Evolutionary conservation across 2,113 vertebrate species (phyloP).

Genomic region (Tachysurus fulvidraco): DNA sequence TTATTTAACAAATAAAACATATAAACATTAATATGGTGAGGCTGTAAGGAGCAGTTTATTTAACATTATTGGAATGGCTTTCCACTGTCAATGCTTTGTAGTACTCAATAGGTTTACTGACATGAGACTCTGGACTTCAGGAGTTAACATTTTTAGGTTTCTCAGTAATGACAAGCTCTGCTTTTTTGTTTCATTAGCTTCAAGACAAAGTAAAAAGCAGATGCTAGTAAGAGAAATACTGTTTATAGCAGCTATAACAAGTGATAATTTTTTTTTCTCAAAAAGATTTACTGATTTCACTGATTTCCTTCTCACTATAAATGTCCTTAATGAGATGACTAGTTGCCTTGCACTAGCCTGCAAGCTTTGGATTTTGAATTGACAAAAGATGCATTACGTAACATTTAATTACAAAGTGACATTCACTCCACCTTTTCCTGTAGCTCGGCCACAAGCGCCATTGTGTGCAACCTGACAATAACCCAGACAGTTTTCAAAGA

Average conservation of each 20-base stretch:
- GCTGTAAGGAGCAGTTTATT: background rate
- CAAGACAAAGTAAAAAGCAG: background rate
- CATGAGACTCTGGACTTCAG: background rate
- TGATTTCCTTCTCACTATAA: constrained; percentile 17
- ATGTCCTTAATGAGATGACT: background rate
- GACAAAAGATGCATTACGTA: constrained; percentile 32
- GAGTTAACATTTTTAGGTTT: background rate
- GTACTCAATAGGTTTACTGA: background rate
- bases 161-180: background rate
- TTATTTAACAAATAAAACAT: background rate
- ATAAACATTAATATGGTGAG: background rate
- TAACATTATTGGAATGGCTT: background rate
- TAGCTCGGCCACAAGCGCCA: constrained; percentile 37
- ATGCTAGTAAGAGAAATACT: background rate
- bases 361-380: background rate
- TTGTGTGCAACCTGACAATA: constrained; percentile 18
- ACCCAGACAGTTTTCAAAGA: constrained; percentile 18
- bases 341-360: constrained; percentile 14
- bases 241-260: background rate
- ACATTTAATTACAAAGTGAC: constrained; percentile 47
- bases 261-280: background rate
- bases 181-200: background rate
- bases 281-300: background rate
- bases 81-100: background rate
- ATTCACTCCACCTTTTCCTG: constrained; percentile 14